Conservation (phyloP, 1,140 invertebrate genomes). For the Diorhabda carinulata region DNA sequence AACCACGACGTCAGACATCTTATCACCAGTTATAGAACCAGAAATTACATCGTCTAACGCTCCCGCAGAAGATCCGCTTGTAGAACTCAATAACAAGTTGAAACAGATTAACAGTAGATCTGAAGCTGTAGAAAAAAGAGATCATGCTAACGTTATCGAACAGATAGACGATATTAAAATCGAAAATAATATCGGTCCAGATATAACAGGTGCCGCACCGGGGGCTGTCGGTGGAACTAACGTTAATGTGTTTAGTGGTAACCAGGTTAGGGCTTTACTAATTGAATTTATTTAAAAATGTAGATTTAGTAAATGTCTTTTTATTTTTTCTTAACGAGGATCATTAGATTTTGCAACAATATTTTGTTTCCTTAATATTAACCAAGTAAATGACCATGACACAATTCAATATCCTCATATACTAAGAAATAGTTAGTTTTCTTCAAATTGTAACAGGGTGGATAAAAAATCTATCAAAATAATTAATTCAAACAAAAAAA, state of each 20-base stretch:
- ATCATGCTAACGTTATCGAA: slow-evolving; percentile 5
- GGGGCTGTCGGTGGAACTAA: slow-evolving; percentile 5
- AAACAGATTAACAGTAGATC: slow-evolving; percentile 35
- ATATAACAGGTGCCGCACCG: neutral
- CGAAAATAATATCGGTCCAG: neutral
- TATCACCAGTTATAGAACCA: slow-evolving; percentile 39
- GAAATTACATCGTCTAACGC: slow-evolving; percentile 4
- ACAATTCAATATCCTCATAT: too few relatives aligned
- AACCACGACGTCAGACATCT: slow-evolving; percentile 37
- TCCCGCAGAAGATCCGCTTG: slow-evolving; percentile 27
- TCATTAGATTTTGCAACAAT: too few relatives aligned
- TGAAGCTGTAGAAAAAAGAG: slow-evolving; percentile 12
- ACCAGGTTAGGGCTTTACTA: slow-evolving; percentile 18
- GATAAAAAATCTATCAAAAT: too few relatives aligned
- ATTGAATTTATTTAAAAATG: neutral
- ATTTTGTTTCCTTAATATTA: too few relatives aligned
- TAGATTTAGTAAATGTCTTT: too few relatives aligned
- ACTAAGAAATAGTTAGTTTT: too few relatives aligned
- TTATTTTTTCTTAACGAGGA: too few relatives aligned
- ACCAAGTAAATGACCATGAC: too few relatives aligned
- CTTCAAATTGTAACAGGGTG: too few relatives aligned
- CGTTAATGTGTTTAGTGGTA: slow-evolving; percentile 3
- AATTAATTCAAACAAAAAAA: too few relatives aligned
- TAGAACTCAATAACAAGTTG: slow-evolving; percentile 37
- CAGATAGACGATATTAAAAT: neutral